A percentile compares a stretch with the other conserved stretches of the same genome.
phyloP scores from a whole-genome alignment of 2,888 invertebrate genomes.

The Cryptocephalus moraei region DNA sequence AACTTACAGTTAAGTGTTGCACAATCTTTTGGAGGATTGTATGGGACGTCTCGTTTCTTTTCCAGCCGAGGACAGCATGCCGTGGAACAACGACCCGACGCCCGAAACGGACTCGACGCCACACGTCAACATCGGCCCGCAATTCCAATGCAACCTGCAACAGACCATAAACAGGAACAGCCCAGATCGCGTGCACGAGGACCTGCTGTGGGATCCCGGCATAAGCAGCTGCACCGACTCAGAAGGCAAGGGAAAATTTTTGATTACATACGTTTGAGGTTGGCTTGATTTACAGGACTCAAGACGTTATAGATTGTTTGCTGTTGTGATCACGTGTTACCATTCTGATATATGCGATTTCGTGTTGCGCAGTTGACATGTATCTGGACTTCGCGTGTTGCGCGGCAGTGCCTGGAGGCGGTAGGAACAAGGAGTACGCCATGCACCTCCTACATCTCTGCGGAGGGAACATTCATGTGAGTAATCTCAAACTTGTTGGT shows the following conservation, averaged over 20 bases:
- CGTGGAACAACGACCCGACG: constrained; percentile 34
- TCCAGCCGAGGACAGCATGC: constrained; percentile 28
- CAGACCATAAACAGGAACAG: constrained; percentile 40
- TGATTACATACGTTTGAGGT: not conserved
- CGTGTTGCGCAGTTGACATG: constrained; percentile 60
- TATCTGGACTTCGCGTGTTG: constrained; percentile 94
- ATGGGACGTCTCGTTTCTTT: not conserved
- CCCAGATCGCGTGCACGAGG: constrained; percentile 43
- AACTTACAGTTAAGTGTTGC: too few species aligned
- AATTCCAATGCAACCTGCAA: constrained; percentile 79
- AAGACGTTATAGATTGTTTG: too few species aligned
- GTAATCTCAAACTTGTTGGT: constrained; percentile 20
- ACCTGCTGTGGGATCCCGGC: constrained; percentile 81
- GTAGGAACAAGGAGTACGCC: constrained; percentile 88
- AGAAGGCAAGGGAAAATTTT: constrained; percentile 51
- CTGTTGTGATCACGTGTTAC: too few species aligned
- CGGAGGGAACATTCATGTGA: constrained; percentile 76
- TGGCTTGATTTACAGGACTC: not conserved
- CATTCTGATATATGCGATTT: not conserved
- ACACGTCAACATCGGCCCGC: constrained; percentile 77
- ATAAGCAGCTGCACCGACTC: constrained; percentile 62
- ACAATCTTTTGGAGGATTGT: too few species aligned
- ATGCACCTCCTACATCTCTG: constrained; percentile 81
- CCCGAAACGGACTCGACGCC: constrained; percentile 50
- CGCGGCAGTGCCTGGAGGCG: constrained; percentile 88